phyloP scores from a whole-genome alignment of 2,797 vertebrate genomes.

The Poeciliopsis turneri region DNA sequence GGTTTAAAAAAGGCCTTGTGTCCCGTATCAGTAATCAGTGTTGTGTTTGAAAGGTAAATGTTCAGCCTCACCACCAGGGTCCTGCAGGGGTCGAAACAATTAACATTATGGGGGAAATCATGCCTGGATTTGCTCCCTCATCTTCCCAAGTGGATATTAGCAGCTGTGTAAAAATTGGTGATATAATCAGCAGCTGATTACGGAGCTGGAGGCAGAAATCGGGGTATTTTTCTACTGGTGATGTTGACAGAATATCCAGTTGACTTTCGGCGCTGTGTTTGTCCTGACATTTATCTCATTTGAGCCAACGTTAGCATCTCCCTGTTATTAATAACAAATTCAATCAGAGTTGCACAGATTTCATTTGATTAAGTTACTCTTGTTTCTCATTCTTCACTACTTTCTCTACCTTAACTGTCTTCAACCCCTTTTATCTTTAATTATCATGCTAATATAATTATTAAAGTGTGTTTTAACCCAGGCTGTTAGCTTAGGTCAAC shows the following conservation, averaged over 20 bases:
- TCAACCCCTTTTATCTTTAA: not conserved
- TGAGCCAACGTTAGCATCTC: not conserved
- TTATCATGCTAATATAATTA: not conserved
- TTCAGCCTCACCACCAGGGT: not conserved
- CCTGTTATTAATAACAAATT: not conserved
- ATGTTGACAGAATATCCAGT: not conserved
- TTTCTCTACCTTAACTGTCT: not conserved
- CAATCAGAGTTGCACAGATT: not conserved
- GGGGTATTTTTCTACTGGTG: not conserved
- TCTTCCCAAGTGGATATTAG: slow-evolving; percentile 1
- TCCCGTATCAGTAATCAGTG: not conserved
- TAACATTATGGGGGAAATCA: not conserved
- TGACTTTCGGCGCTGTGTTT: not conserved
- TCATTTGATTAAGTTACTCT: not conserved
- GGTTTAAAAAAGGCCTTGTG: not conserved
- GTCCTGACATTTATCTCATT: not conserved
- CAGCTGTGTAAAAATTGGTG: not conserved
- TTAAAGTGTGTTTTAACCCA: not conserved
- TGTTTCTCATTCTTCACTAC: not conserved
- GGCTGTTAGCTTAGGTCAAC: not conserved
- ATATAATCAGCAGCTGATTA: not conserved
- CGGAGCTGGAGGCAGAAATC: not conserved
- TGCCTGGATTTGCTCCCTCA: not conserved
- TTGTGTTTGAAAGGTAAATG: slow-evolving; percentile 1
- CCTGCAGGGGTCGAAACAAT: not conserved